A percentile compares a stretch with the other conserved stretches of the same genome.
phyloP scores from a whole-genome alignment of 1,140 invertebrate species.

The Eurosta solidaginis region DNA sequence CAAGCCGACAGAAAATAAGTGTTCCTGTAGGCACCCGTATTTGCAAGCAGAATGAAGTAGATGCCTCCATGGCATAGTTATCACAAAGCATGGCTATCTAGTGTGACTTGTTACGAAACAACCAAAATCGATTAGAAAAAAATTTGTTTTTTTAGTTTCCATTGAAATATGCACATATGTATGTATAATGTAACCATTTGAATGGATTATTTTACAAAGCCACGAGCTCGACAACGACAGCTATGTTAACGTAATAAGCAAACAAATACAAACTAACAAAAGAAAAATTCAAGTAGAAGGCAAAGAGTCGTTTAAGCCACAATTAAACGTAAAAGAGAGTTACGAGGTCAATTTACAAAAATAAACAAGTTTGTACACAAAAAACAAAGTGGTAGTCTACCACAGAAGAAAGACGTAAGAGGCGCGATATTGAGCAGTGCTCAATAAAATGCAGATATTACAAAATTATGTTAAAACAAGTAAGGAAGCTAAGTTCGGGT shows the following conservation, averaged over 20 bases:
- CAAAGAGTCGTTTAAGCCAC: not conserved
- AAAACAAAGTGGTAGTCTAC: not conserved
- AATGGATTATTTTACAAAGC: not conserved
- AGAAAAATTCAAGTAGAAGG: not conserved
- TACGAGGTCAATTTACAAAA: constrained; percentile 22
- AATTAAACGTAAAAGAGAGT: constrained; percentile 7
- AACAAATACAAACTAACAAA: not conserved
- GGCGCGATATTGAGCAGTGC: not conserved
- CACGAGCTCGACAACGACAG: not conserved
- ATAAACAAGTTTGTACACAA: not conserved
- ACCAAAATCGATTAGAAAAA: no score
- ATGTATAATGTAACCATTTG: not conserved
- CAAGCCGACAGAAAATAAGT: no score
- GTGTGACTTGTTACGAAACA: no score
- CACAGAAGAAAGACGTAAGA: not conserved
- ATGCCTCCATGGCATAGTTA: no score
- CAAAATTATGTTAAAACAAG: not conserved
- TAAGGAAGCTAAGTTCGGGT: not conserved
- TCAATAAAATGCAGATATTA: constrained; percentile 3
- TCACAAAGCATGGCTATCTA: no score
- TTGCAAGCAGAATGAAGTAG: no score
- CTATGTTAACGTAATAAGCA: not conserved
- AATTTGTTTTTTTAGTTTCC: no score
- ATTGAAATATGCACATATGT: not conserved
- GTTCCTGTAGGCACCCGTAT: no score